phyloP scores from a whole-genome alignment of 2,888 invertebrate species.

The Drosophila testacea region DNA sequence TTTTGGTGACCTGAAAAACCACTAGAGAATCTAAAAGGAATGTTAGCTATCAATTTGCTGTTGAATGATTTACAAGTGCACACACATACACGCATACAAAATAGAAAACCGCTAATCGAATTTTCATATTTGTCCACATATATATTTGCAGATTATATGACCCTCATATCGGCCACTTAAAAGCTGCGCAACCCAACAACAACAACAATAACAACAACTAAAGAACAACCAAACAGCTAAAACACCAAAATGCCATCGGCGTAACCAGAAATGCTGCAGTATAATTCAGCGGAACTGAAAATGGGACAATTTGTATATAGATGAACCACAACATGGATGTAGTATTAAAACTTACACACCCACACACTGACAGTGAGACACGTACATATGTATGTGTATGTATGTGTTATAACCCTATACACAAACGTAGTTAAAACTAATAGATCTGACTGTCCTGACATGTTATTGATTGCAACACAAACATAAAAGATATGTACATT shows the following conservation, averaged over 20 bases:
- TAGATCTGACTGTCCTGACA: conserved; percentile 46
- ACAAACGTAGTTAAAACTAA: conserved; percentile 46
- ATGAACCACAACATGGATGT: conserved; percentile 27
- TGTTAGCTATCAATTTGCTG: conserved; percentile 29
- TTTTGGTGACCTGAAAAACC: conserved; percentile 13
- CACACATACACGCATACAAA: neutral
- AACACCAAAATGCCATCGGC: conserved; percentile 35
- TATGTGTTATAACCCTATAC: conserved; percentile 25
- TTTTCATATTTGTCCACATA: conserved; percentile 58
- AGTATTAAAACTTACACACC: conserved; percentile 33
- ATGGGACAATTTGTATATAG: conserved; percentile 58
- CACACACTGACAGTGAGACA: conserved; percentile 27
- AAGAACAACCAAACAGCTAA: conserved; percentile 30
- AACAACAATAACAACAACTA: conserved; percentile 2
- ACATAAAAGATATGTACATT: conserved; percentile 24
- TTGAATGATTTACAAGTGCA: conserved; percentile 51
- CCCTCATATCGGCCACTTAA: conserved; percentile 66
- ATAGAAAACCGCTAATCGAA: conserved; percentile 65
- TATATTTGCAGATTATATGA: conserved; percentile 70
- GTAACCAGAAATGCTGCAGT: conserved; percentile 52
- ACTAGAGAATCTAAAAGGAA: conserved; percentile 11
- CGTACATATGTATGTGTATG: neutral
- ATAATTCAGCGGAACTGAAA: conserved; percentile 65
- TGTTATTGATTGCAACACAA: conserved; percentile 54
- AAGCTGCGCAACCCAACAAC: conserved; percentile 13